phyloP scores from a whole-genome alignment of 1,140 invertebrate genomes.

The Leptinotarsa undecemlineata region DNA sequence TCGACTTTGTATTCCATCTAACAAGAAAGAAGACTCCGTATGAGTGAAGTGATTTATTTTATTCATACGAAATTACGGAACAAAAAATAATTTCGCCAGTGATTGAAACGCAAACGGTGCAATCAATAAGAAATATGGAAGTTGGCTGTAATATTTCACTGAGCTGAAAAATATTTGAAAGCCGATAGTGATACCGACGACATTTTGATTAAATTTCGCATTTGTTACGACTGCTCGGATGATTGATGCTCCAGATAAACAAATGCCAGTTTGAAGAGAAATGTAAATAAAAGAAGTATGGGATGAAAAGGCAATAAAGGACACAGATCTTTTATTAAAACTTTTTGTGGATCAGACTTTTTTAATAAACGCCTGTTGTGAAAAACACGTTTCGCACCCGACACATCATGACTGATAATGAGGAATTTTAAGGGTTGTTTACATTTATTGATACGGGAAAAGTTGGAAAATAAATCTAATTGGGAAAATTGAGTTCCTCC shows the following conservation, averaged over 20 bases:
- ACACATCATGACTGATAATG: not conserved
- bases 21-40: too few species aligned
- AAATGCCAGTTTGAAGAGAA: constrained; percentile 40
- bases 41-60: not conserved
- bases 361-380: constrained; percentile 45
- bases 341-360: constrained; percentile 47
- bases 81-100: not conserved
- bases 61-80: not conserved
- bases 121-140: constrained; percentile 9
- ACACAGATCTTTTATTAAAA: constrained; percentile 50
- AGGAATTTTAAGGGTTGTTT: not conserved
- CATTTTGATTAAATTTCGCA: constrained; percentile 49
- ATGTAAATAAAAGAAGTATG: constrained; percentile 43
- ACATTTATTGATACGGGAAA: not conserved
- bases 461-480: constrained; percentile 9
- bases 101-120: not conserved
- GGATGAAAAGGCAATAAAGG: constrained; percentile 49
- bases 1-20: too few species aligned
- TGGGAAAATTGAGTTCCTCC: too few species aligned
- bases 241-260: constrained; percentile 50
- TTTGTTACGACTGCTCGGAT: constrained; percentile 44
- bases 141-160: constrained; percentile 3
- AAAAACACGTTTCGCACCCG: not conserved
- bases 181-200: constrained; percentile 22
- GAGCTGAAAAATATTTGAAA: constrained; percentile 14